phyloP scores from a whole-genome alignment of 2,888 invertebrate genomes.

The Leptinotarsa haldemani region DNA sequence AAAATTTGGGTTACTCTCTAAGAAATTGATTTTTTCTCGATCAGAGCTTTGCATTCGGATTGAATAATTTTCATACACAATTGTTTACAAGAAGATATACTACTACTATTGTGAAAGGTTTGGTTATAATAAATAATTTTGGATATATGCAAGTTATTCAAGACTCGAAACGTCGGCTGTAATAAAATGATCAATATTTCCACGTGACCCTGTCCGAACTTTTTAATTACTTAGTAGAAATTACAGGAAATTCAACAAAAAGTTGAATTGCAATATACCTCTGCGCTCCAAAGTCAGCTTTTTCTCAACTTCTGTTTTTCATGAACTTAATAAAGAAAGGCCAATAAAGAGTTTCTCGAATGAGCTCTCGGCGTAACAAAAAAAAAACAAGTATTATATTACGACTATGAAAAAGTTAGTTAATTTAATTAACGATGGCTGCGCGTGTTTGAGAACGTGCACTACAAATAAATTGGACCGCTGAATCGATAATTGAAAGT shows the following conservation, averaged over 20 bases:
- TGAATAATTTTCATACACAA: no score
- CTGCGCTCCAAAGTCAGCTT: constrained; percentile 27
- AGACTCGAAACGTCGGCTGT: no score
- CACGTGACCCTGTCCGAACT: not conserved
- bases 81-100: no score
- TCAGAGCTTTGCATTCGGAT: no score
- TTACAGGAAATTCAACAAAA: not conserved
- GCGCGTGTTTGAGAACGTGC: constrained; percentile 45
- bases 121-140: no score
- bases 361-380: constrained; percentile 29
- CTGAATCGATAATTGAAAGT: constrained; percentile 44
- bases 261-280: not conserved
- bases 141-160: no score
- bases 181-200: not conserved
- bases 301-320: constrained; percentile 37
- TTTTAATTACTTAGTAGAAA: not conserved
- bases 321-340: constrained; percentile 37
- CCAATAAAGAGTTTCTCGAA: constrained; percentile 38
- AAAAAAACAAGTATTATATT: constrained; percentile 45
- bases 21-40: no score
- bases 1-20: no score
- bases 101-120: no score
- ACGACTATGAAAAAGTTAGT: constrained; percentile 44
- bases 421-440: constrained; percentile 46
- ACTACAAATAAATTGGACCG: constrained; percentile 43